Evolutionary conservation across 2,888 invertebrate genomes (phyloP), one percentile per base, ranked within the genome.

Genomic region (Mycalesis mineus): DNA sequence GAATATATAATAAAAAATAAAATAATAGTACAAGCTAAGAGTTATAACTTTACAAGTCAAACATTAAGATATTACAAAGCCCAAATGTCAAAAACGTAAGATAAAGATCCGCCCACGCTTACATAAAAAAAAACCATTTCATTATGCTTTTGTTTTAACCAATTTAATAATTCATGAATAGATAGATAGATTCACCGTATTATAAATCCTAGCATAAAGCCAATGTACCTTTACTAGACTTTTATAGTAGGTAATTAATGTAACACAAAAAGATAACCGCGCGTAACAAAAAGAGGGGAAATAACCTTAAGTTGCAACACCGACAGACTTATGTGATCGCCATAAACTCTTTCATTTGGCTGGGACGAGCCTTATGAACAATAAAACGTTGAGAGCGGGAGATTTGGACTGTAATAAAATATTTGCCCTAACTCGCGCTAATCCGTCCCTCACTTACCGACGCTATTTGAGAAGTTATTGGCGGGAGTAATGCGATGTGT

Each of bases 291-390:
- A 77, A 69, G 64, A n/a, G 61, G 70, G 73, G 71, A 64, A 68
- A 73, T 60, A 64, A 71, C 71, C 70, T 73, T 68, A 66, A 70
- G 71, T 80, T 77, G 86, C 84, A 86, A 87, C 88, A 87, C 82
- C 66, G 74, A 72, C 74, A 78, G 83, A 83, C 86, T 85, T 84
- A 88, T 79, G 81, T 82, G 85, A 77, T 81, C 68, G 86, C 83
- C 84, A 89, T 89, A 89, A 89, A 89, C 87, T 86, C 85, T 88
- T 89, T 89, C 89, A 89, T 89, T 89, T 89, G 88, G 88, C 86
- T 78, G 83, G 87, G 87, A 87, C 88, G 88, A 86, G 88, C 80
- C 89, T 89, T 89, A 89, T 89, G 89, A 89, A 89, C 89, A 89
- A 89, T 89, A 89, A 89, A 89, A 89, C 82, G 83, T 82, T 81